Evolutionary conservation across 2,113 vertebrate genomes (phyloP), one percentile per base, ranked within the genome.

Genomic region (Connochaetes taurinus): DNA sequence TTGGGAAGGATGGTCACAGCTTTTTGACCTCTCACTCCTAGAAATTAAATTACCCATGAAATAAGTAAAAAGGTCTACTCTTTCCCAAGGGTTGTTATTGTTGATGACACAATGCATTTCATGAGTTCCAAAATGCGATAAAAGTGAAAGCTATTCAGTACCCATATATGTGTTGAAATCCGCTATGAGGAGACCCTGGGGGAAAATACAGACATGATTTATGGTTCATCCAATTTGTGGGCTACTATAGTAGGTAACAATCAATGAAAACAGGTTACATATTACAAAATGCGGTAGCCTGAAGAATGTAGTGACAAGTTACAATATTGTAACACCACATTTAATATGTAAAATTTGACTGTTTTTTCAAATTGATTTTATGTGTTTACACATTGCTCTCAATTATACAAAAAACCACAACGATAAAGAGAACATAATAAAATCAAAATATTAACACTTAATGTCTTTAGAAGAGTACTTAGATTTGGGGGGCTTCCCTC

Each of bases 1-100:
- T 60, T 7, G 16, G 53, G 58, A 85, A 67, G 29, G 58, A 93
- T 60, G 36, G 16, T 55, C 40, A 21, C 0, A 1, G 31, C n/a
- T 40, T 1, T 50, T 10, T 67, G 89, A 57, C 45, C 31, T 78
- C 43, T 19, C 45, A 57, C 13, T 90, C 76, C 16, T 29, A 13
- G 12, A 43, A 85, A 67, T 67, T 78, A 94, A 93, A 96, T 94
- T 62, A 82, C 40, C 33, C 81, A 19, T 78, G 81, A 97, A 90
- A 52, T 95, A 97, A 71, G 21, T 60, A 53, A 81, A 92, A 85
- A 15, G 7, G 7, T 81, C 36, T 47, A 8, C 8, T 86, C 36
- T 94, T 67, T 91, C 85, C 47, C 45, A 25, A 62, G 31, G 40
- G 7, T 31, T 80, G 36, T n/a, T 67, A 86, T 36, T 55, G 33